A percentile compares a stretch with the other conserved stretches of the same genome.
These are phyloP conservation scores for Zaprionus obscuricornis DNA, from an alignment of 2,888 invertebrate species.

Conservation along the genomic window DNA sequence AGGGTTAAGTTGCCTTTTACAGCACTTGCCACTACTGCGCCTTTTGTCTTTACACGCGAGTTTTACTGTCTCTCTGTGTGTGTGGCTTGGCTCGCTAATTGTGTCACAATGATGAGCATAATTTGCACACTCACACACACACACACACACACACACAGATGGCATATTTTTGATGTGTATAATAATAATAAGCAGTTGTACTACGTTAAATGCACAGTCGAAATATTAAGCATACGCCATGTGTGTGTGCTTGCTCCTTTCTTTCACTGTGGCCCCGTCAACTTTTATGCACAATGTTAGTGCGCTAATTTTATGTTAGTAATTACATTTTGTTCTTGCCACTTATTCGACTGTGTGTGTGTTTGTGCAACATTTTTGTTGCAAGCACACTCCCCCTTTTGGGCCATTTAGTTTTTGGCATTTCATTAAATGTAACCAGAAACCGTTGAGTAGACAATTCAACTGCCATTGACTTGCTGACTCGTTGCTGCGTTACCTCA, in stretches of 20 bases:
- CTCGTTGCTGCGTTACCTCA: too few species aligned
- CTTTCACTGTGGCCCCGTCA: not conserved
- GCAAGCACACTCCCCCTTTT: not conserved
- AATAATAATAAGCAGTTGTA: constrained; percentile 7
- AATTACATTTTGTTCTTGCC: constrained; percentile 69
- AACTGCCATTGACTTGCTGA: too few species aligned
- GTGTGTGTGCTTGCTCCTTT: constrained; percentile 32
- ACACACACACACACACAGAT: constrained; percentile 5
- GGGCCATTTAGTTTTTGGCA: constrained; percentile 12
- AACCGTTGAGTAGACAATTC: too few species aligned
- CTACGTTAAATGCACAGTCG: constrained; percentile 41
- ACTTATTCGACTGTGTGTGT: constrained; percentile 5
- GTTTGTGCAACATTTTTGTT: not conserved
- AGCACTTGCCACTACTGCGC: constrained; percentile 18
- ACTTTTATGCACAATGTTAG: constrained; percentile 45
- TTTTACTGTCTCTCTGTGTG: too few species aligned
- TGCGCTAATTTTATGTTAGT: constrained; percentile 76
- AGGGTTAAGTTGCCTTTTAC: constrained; percentile 59
- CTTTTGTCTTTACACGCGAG: too few species aligned
- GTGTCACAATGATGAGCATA: constrained; percentile 78
- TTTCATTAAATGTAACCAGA: constrained; percentile 60
- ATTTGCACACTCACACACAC: constrained; percentile 54
- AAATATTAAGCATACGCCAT: constrained; percentile 69
- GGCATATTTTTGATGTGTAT: not conserved
- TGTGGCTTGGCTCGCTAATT: constrained; percentile 53